These are phyloP conservation scores for Liparis tanakae DNA, from an alignment of 2,797 vertebrate species.

Conservation along the genomic window DNA sequence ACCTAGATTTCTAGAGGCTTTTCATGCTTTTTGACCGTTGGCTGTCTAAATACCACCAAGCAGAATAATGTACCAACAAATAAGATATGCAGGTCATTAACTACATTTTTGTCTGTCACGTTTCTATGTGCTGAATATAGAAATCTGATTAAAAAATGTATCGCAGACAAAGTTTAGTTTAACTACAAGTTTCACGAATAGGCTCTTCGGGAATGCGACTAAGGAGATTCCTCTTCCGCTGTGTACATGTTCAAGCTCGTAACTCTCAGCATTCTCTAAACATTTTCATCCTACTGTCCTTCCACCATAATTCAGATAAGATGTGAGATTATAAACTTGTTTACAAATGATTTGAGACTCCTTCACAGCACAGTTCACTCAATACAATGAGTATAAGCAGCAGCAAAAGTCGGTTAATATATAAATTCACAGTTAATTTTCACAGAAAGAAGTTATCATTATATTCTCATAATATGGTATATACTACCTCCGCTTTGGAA, in stretches of 20 bases:
- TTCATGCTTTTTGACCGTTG: background rate
- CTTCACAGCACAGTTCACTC: background rate
- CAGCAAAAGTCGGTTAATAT: background rate
- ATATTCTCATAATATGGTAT: background rate
- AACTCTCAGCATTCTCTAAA: background rate
- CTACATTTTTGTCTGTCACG: background rate
- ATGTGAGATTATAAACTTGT: background rate
- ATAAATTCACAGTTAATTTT: background rate
- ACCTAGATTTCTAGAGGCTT: conserved; percentile 1
- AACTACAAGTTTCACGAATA: background rate
- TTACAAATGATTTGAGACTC: background rate
- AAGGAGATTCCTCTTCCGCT: background rate
- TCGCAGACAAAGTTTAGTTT: background rate
- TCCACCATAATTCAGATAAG: background rate
- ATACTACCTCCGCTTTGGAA: too few relatives aligned
- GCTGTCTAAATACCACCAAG: conserved; percentile 4
- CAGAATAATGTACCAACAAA: background rate
- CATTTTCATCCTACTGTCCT: background rate
- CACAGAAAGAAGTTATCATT: background rate
- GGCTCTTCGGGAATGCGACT: background rate
- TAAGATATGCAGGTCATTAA: background rate
- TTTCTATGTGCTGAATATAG: background rate
- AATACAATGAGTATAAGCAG: background rate
- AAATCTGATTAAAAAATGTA: conserved; percentile 2
- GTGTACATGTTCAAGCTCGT: background rate